Base-by-base conservation (phyloP, 2,888 invertebrate genomes). In the Plemyria rubiginata region DNA sequence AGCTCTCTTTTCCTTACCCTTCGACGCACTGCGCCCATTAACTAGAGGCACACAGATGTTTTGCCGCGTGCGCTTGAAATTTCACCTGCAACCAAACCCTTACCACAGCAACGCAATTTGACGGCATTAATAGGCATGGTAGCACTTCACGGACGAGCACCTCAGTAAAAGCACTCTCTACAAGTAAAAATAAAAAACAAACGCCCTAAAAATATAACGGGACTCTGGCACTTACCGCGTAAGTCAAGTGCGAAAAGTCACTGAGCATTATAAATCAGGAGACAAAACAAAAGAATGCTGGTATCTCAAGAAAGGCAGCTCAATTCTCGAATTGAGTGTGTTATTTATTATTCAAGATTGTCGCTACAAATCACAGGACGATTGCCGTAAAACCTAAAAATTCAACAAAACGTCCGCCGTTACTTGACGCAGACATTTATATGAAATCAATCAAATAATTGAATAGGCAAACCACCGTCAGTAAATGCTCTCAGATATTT, bases 321-420 rank as follows among this genome's bases (percentile, higher is more conserved):
- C 92, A 91, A 90, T 90, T 86, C 83, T 82, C 81, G 81, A 79
- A 76, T 78, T 81, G 85, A 87, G 88, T 85, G 80, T 73, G 88
- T 92, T 88, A 91, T 92, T 92, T 92, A 92, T 92, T 87, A 80
- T 81, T 82, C 73, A 82, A 89, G 90, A 92, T 92, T 90, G 90
- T 90, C 88, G 80, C 90, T 84, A 92, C 92, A 92, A 92, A 92
- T 92, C 92, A 92, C 90, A 70, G 62, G 71, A 70, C 73, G 88
- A 85, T 86, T 87, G 86, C 84, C 80, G 84, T 57, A 43, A 15
- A 57, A 40, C 49, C 11, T 11, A 16, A 29, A 15, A 41, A 43
- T 8, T 15, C 28, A 29, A 5, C 29, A 29, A 57, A 32, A 32
- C 29, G 29, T 11, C 0, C 4, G 4, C 50, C 50, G 50, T 29